phyloP scores from a whole-genome alignment of 2,797 vertebrate genomes.

The Brachymystax lenok region DNA sequence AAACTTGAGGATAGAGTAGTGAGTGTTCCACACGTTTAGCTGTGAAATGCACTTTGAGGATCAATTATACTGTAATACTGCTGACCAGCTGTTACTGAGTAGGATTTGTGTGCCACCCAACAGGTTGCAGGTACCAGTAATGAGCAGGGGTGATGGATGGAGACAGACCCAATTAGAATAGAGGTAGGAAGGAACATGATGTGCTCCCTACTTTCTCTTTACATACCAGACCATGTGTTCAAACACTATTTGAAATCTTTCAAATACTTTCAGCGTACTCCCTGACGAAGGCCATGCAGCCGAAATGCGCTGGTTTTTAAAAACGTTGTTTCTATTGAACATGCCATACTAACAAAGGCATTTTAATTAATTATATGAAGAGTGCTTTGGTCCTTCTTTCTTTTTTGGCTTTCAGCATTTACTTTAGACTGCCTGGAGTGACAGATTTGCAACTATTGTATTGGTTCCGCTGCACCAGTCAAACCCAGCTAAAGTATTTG shows the following conservation, averaged over 20 bases:
- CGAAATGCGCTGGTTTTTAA: too few relatives aligned
- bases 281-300: too few relatives aligned
- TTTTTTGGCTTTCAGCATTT: neutral
- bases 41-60: neutral
- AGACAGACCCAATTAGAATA: neutral
- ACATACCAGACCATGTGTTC: neutral
- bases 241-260: neutral
- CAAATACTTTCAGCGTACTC: neutral
- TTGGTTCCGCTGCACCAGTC: neutral
- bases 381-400: too few relatives aligned
- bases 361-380: too few relatives aligned
- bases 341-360: too few relatives aligned
- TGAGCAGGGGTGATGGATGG: neutral
- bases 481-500: neutral
- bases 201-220: neutral
- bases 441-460: neutral
- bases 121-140: neutral
- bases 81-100: neutral
- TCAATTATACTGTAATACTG: neutral
- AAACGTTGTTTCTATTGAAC: too few relatives aligned
- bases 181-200: neutral
- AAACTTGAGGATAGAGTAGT: neutral
- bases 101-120: neutral
- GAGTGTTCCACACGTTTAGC: neutral
- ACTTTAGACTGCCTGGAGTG: neutral